phyloP scores from a whole-genome alignment of 2,797 vertebrate genomes.

The Rhabdophis nuchalis region DNA sequence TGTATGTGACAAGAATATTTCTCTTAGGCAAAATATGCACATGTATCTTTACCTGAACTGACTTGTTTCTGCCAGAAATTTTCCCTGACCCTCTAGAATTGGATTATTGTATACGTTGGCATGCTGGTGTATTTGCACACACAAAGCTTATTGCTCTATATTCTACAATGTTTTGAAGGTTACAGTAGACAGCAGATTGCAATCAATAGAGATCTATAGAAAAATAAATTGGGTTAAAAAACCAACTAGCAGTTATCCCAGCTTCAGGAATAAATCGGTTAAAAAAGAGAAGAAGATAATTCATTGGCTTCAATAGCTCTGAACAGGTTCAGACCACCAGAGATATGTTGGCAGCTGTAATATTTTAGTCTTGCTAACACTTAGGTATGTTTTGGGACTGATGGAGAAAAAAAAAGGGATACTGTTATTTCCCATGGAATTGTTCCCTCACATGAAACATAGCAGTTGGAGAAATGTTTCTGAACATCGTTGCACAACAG shows the following conservation, averaged over 20 bases:
- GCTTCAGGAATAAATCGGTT: conserved; percentile 29
- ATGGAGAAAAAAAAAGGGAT: neutral
- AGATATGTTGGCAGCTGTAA: neutral
- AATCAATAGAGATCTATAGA: conserved; percentile 30
- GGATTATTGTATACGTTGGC: conserved; percentile 36
- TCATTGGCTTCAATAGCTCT: conserved; percentile 9
- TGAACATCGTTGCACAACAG: neutral
- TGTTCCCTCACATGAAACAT: neutral
- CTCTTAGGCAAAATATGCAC: conserved; percentile 66
- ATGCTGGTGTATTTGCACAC: conserved; percentile 25
- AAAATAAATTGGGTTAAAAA: conserved; percentile 32
- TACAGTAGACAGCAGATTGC: conserved; percentile 44
- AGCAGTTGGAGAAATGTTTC: neutral
- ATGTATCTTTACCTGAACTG: conserved; percentile 67
- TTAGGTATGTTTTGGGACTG: accelerated
- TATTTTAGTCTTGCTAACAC: neutral
- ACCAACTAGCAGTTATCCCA: conserved; percentile 37
- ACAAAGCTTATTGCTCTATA: neutral
- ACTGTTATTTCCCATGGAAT: neutral
- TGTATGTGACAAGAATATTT: conserved; percentile 84
- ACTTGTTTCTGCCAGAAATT: conserved; percentile 66
- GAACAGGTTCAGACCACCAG: neutral
- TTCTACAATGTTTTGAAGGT: conserved; percentile 4
- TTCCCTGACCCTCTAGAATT: conserved; percentile 45
- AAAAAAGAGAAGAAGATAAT: conserved; percentile 4